Evolutionary conservation across 2,888 invertebrate species (phyloP), one percentile per base, ranked within the genome.

Genomic region (Rhingia campestris): DNA sequence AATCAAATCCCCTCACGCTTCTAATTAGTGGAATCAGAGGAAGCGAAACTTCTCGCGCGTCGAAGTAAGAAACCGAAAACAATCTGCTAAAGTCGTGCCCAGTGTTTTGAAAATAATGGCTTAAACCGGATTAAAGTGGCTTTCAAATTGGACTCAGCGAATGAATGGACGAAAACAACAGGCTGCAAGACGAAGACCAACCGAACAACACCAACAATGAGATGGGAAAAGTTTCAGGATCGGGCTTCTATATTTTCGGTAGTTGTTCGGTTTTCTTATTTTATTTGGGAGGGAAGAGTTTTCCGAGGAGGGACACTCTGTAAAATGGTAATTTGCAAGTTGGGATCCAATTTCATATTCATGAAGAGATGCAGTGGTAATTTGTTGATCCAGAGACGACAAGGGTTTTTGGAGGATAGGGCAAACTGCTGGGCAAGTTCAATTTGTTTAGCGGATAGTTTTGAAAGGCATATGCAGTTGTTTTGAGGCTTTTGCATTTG

Each of bases 61-160:
- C n/a, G 7, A 41, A 72, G 14, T 22, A 47, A 14, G 41, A 54
- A 58, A 41, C 66, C 61, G 69, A 84, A 74, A 79, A 74, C 84
- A 84, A 84, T 84, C 79, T 84, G 84, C 84, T 64, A 54, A 79
- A 84, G 69, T 84, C 84, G 84, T 84, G 84, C 84, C 58, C 84
- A 79, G 84, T 79, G 79, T 79, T 79, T 84, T 84, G 69, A 84
- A 74, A 84, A 84, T 84, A 84, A 84, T 79, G 79, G 70, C 84
- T 84, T 79, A 79, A 84, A 70, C 79, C 74, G 63, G 74, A 79
- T 84, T 79, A 84, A 74, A 79, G 47, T 79, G 79, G 59, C 69
- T 69, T 66, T 58, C 61, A 39, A 67, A 59, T 66, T 39, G 45
- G 45, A 41, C 53, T 35, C 66, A 22, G 7, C 3, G 58, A 33